A percentile compares a stretch with the other conserved stretches of the same genome.
Evolutionary conservation across 2,888 invertebrate species (phyloP).

Genomic region (Netelia virgata): DNA sequence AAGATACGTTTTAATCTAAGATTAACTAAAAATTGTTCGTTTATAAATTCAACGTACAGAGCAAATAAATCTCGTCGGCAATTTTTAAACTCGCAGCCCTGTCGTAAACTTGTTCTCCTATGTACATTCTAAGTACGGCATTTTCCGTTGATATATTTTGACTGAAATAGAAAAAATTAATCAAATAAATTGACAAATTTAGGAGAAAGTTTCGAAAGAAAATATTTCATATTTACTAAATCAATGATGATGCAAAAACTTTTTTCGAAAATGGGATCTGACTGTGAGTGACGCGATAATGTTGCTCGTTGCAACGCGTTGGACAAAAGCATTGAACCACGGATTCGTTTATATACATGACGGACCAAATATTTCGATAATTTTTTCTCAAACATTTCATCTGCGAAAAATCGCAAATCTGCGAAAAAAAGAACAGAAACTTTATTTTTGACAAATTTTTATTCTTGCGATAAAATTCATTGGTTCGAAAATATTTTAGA

Average conservation of each 20-base stretch:
- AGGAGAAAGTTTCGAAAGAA: neutral
- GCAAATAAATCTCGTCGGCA: slow-evolving; percentile 37
- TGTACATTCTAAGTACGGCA: slow-evolving; percentile 67
- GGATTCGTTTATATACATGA: slow-evolving; percentile 1
- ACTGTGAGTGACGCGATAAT: slow-evolving; percentile 25
- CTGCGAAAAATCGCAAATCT: slow-evolving; percentile 29
- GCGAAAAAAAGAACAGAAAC: neutral
- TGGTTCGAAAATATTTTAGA: neutral
- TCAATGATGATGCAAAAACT: slow-evolving; percentile 13
- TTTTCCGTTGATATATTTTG: slow-evolving; percentile 22
- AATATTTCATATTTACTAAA: slow-evolving; percentile 30
- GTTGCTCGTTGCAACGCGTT: slow-evolving; percentile 1
- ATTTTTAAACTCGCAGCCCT: slow-evolving; percentile 18
- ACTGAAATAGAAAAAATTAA: slow-evolving; percentile 54
- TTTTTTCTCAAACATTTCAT: slow-evolving; percentile 10
- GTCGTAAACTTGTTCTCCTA: slow-evolving; percentile 52
- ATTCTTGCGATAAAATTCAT: neutral
- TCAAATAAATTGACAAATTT: neutral
- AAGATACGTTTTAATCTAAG: neutral
- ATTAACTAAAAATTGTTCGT: neutral
- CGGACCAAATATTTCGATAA: slow-evolving; percentile 29
- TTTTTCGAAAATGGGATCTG: slow-evolving; percentile 11
- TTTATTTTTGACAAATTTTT: neutral
- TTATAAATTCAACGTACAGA: slow-evolving; percentile 20
- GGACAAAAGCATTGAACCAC: slow-evolving; percentile 12